These are phyloP conservation scores for Saccostrea cuccullata DNA, from an alignment of 1,140 invertebrate genomes.

Conservation along the genomic window DNA sequence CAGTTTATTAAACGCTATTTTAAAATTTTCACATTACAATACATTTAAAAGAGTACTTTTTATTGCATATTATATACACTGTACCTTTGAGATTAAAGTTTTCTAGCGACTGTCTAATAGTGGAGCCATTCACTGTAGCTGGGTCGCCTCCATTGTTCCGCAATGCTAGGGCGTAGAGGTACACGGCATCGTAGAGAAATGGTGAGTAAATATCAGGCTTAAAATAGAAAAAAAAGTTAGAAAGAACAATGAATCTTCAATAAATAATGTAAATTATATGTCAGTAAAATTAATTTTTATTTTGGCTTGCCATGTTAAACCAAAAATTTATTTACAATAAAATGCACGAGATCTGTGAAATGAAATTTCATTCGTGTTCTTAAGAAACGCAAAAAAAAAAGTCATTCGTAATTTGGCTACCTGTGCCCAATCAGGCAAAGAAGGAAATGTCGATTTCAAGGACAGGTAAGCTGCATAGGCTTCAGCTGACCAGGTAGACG, in stretches of 20 bases:
- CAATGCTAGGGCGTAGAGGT: slow-evolving; percentile 57
- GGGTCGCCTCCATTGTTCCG: slow-evolving; percentile 49
- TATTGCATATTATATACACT: not conserved
- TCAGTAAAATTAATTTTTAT: not conserved
- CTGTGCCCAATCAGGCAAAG: slow-evolving; percentile 3
- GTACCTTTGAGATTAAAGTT: slow-evolving; percentile 57
- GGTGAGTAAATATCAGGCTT: slow-evolving; percentile 64
- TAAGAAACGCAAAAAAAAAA: too few species aligned
- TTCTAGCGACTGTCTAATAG: slow-evolving; percentile 51
- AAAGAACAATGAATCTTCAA: not conserved
- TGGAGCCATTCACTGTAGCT: slow-evolving; percentile 41
- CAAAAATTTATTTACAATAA: too few species aligned
- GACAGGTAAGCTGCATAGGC: not conserved
- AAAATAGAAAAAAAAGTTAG: not conserved
- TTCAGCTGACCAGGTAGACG: not conserved
- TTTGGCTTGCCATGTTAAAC: too few species aligned
- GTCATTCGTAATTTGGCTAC: not conserved
- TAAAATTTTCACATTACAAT: too few species aligned
- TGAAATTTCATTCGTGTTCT: too few species aligned
- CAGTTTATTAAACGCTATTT: too few species aligned
- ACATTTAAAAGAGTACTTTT: not conserved
- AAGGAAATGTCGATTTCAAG: not conserved
- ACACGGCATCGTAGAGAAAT: slow-evolving; percentile 62
- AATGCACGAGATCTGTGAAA: too few species aligned
- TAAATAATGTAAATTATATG: not conserved